Conservation (phyloP, 30 jellyfish, hydroid and myxozoan genomes). For the Aurelia aurita region DNA sequence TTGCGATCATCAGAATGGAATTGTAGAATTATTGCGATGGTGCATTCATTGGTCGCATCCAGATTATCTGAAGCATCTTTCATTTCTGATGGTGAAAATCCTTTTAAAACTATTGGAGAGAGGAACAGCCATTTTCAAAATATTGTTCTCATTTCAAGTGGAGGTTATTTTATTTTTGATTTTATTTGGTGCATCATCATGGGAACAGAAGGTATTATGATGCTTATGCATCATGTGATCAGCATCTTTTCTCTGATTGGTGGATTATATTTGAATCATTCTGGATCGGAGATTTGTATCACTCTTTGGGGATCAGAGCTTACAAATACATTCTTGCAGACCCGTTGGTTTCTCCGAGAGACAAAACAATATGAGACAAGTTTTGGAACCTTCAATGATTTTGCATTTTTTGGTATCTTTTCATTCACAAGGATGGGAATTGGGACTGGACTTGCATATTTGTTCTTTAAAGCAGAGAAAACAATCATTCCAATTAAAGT, state of each 20-base stretch:
- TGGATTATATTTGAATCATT: conserved; percentile 66
- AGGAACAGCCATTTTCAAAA: conserved; percentile 64
- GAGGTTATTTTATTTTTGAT: conserved; percentile 90
- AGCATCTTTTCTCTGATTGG: conserved; percentile 82
- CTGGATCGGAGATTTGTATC: conserved; percentile 86
- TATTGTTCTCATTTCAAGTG: conserved; percentile 53
- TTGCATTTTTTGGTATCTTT: conserved; percentile 68
- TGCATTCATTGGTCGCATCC: conserved; percentile 73
- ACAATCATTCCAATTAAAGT: conserved; percentile 65
- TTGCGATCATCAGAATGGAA: conserved; percentile 72
- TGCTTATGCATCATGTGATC: conserved; percentile 85
- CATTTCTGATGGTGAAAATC: conserved; percentile 68
- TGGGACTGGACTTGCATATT: conserved; percentile 75
- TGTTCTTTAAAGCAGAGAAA: conserved; percentile 53
- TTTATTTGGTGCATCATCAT: conserved; percentile 82
- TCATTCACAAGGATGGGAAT: conserved; percentile 69
- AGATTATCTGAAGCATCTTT: conserved; percentile 51
- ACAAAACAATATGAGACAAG: conserved; percentile 50
- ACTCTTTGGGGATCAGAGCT: conserved; percentile 97
- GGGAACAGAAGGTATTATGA: conserved; percentile 87
- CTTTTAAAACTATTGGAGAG: conserved; percentile 79
- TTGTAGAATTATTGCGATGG: conserved; percentile 83
- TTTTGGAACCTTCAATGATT: conserved; percentile 80
- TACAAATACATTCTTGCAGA: conserved; percentile 90
- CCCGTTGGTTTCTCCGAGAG: conserved; percentile 89